Evolutionary conservation across 2,888 invertebrate species (phyloP).

Genomic region (Limnephilus rhombicus): DNA sequence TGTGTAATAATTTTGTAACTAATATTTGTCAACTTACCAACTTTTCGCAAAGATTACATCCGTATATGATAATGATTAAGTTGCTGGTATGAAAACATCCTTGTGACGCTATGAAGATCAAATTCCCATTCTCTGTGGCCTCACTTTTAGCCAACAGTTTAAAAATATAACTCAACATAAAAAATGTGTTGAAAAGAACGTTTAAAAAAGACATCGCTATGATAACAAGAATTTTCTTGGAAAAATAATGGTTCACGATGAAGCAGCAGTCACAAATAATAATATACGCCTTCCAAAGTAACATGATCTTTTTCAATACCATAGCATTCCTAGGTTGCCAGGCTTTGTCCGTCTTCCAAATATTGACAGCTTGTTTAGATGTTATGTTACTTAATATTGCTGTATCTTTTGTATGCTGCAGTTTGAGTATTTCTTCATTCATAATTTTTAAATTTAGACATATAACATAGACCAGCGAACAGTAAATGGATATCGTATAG

Average conservation of each 20-base stretch:
- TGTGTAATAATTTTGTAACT: background rate
- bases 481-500: background rate
- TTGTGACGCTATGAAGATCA: background rate
- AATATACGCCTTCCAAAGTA: background rate
- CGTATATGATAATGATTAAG: background rate
- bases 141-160: background rate
- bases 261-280: conserved; percentile 22
- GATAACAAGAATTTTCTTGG: background rate
- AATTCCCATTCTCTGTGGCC: background rate
- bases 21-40: background rate
- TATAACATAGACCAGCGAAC: background rate
- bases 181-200: background rate
- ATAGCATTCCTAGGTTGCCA: background rate
- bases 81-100: background rate
- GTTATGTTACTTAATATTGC: background rate
- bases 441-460: background rate
- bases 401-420: background rate
- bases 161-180: background rate
- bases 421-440: background rate
- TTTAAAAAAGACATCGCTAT: conserved; percentile 17
- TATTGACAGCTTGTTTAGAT: background rate
- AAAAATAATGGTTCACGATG: conserved; percentile 21
- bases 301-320: background rate
- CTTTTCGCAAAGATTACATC: background rate
- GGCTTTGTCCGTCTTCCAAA: background rate